A percentile compares a stretch with the other conserved stretches of the same genome.
Evolutionary conservation across 2,113 vertebrate genomes (phyloP).

Genomic region (Regulus satrapa): DNA sequence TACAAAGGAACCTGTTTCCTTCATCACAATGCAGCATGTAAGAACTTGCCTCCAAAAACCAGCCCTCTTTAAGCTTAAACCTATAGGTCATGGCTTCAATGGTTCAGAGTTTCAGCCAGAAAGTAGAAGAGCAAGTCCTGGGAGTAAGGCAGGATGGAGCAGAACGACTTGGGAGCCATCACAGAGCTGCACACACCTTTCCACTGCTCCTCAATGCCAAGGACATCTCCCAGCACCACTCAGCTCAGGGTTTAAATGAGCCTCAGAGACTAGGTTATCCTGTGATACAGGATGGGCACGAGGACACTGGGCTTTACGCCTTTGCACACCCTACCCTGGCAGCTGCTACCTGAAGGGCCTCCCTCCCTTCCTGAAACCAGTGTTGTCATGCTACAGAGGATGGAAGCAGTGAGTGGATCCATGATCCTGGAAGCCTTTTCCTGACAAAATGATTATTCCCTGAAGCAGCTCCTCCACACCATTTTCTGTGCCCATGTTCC

Average conservation of each 20-base stretch:
- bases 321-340: background rate
- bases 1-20: background rate
- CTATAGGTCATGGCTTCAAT: background rate
- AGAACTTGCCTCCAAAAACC: background rate
- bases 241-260: background rate
- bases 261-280: background rate
- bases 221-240: background rate
- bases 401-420: background rate
- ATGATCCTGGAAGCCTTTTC: background rate
- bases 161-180: background rate
- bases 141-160: background rate
- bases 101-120: background rate
- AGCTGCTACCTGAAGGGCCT: no score
- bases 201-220: background rate
- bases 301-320: background rate
- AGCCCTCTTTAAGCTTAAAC: background rate
- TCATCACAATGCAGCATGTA: fast-evolving
- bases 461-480: background rate
- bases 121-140: background rate
- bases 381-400: background rate
- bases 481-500: fast-evolving
- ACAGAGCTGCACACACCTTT: background rate
- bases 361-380: background rate
- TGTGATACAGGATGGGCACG: fast-evolving
- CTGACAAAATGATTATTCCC: background rate